A percentile compares a stretch with the other conserved stretches of the same genome.
phyloP scores from a whole-genome alignment of 2,113 vertebrate species.

The Nymphicus hollandicus region DNA sequence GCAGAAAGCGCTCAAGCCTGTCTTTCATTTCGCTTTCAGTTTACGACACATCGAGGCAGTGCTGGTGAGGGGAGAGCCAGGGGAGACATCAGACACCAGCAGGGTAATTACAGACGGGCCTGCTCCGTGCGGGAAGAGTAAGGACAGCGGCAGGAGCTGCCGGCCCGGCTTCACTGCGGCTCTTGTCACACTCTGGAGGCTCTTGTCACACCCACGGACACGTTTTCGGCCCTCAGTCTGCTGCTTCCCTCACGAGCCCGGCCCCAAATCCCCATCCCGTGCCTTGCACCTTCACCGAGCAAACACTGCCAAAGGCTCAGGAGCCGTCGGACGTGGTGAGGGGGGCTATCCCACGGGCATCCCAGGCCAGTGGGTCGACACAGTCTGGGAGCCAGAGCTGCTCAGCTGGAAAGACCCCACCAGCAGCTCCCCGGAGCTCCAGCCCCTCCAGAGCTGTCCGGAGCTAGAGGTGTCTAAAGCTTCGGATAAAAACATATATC shows the following conservation, averaged over 20 bases:
- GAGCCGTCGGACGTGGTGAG: too few relatives aligned
- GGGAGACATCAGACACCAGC: not conserved
- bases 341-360: not conserved
- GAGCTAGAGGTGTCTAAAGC: not conserved
- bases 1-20: not conserved
- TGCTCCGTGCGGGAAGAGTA: not conserved
- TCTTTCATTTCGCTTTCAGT: not conserved
- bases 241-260: not conserved
- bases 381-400: rapidly evolving
- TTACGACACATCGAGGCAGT: not conserved
- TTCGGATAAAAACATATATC: not conserved
- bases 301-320: not conserved
- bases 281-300: not conserved
- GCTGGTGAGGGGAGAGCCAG: not conserved
- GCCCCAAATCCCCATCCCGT: too few relatives aligned
- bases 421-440: not conserved
- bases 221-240: rapidly evolving
- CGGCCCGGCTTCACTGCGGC: not conserved
- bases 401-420: rapidly evolving
- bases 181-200: not conserved
- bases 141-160: not conserved
- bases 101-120: not conserved
- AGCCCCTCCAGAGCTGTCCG: not conserved
- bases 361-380: not conserved
- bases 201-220: not conserved